phyloP scores from a whole-genome alignment of 2,113 vertebrate genomes.

The Callocephalon fimbriatum region DNA sequence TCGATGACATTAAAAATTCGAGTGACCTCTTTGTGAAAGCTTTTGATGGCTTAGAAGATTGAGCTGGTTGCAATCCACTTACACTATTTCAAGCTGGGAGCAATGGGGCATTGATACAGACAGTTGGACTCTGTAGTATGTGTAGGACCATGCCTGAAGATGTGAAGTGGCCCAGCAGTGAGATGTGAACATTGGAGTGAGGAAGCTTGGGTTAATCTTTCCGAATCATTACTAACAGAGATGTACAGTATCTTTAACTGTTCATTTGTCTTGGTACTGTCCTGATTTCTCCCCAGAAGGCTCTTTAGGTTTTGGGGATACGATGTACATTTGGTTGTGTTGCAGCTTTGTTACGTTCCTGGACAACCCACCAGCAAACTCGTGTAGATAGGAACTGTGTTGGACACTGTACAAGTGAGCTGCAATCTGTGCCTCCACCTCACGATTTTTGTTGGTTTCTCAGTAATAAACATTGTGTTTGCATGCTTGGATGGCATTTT shows the following conservation, averaged over 20 bases:
- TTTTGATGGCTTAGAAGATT: background rate
- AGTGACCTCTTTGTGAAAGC: background rate
- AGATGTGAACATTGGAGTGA: background rate
- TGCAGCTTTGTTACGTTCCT: background rate
- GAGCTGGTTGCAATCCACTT: background rate
- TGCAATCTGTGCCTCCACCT: background rate
- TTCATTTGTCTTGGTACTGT: background rate
- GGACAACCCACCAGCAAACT: background rate
- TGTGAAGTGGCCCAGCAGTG: fast-evolving
- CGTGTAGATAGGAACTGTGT: background rate
- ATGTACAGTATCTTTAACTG: background rate
- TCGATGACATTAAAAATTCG: background rate
- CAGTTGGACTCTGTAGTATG: fast-evolving
- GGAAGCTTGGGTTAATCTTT: background rate
- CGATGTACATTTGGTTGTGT: background rate
- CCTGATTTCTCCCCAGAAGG: background rate
- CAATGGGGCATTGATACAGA: fast-evolving
- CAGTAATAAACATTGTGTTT: background rate
- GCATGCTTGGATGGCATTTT: conserved; percentile 33
- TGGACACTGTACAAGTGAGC: background rate
- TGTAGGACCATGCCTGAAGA: fast-evolving
- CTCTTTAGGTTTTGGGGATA: background rate
- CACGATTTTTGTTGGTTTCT: background rate
- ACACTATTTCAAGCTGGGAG: background rate
- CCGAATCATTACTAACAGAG: background rate